Evolutionary conservation across 1,140 invertebrate genomes (phyloP).

Genomic region (Teleogryllus occipitalis): DNA sequence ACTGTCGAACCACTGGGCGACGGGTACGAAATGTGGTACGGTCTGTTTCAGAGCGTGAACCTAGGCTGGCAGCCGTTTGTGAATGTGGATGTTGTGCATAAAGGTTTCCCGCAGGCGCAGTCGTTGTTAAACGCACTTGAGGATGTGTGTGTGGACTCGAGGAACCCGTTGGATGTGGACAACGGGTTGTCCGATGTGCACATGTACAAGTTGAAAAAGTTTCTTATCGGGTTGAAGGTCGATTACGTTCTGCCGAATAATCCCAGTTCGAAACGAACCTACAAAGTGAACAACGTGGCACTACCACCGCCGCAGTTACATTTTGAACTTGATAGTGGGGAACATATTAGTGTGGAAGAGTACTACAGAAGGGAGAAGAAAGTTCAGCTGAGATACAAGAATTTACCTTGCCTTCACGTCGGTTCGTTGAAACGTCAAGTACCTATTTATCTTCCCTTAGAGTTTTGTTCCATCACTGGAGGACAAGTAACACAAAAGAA

Average conservation of each 20-base stretch:
- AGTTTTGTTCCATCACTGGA: conserved; percentile 41
- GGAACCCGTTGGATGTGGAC: neutral
- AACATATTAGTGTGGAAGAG: conserved; percentile 37
- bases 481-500: conserved; percentile 51
- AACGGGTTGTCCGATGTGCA: neutral
- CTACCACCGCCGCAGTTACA: conserved; percentile 25
- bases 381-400: conserved; percentile 42
- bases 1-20: conserved; percentile 40
- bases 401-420: conserved; percentile 52
- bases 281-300: conserved; percentile 43
- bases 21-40: conserved; percentile 61
- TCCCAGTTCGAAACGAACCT: conserved; percentile 36
- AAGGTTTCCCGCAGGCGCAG: conserved; percentile 51
- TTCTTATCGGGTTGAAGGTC: conserved; percentile 33
- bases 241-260: conserved; percentile 41
- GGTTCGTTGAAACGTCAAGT: conserved; percentile 43
- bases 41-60: conserved; percentile 63
- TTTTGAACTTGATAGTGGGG: conserved; percentile 28
- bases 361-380: conserved; percentile 43
- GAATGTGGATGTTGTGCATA: conserved; percentile 67
- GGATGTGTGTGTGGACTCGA: neutral
- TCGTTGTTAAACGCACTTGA: conserved; percentile 30
- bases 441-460: conserved; percentile 47
- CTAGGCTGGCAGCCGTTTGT: conserved; percentile 61
- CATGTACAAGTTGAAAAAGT: neutral